Conservation (phyloP, 2,113 vertebrate genomes). For the Protobothrops mucrosquamatus region DNA sequence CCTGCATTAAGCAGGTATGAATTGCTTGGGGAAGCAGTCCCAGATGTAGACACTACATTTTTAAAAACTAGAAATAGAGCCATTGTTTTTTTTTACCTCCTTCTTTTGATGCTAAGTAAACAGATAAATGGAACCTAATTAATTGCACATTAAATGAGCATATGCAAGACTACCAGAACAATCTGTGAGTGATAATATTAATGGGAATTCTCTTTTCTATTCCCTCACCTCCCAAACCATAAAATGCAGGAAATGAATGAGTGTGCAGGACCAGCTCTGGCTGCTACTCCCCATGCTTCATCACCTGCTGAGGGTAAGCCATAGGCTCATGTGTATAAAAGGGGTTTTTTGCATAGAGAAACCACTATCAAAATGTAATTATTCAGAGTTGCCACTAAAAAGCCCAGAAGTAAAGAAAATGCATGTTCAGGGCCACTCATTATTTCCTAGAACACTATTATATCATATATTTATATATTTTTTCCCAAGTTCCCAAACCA, state of each 20-base stretch:
- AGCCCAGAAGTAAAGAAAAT: not conserved
- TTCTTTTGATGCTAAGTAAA: not conserved
- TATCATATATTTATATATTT: not conserved
- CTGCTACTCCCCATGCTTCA: not conserved
- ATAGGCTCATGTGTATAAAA: not conserved
- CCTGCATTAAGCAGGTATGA: not conserved
- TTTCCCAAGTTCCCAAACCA: not conserved
- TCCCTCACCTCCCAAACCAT: not conserved
- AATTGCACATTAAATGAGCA: not conserved
- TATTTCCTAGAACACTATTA: not conserved
- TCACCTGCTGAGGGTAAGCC: not conserved
- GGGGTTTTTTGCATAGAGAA: not conserved
- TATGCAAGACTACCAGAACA: not conserved
- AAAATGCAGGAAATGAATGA: not conserved
- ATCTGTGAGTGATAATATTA: not conserved
- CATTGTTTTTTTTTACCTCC: not conserved
- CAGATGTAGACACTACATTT: no score
- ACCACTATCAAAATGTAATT: not conserved
- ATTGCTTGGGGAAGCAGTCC: no score
- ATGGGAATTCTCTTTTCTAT: not conserved
- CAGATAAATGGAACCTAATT: not conserved
- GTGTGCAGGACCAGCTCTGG: not conserved
- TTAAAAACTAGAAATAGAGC: not conserved
- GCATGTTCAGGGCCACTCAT: not conserved
- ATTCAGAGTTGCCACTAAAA: not conserved